Base-by-base conservation (phyloP, 2,797 vertebrate species). In the Aulostomus chinensis region DNA sequence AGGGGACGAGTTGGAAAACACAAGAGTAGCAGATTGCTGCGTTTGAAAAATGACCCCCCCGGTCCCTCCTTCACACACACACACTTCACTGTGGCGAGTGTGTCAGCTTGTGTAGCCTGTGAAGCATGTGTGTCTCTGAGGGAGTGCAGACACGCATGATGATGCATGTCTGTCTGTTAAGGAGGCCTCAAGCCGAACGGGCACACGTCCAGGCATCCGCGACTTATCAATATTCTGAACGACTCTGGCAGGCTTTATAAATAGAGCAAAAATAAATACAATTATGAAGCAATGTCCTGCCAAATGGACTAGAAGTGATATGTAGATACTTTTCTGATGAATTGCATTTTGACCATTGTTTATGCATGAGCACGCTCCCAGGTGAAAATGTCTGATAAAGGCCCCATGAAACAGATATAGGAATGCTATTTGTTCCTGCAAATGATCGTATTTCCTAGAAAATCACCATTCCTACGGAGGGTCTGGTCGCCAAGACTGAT, bases 11-110 rank as follows among this genome's bases (percentile, higher is more conserved):
- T 39, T 32, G 57, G 49, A 58, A 58, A 82, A 71, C 37, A 72
- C 71, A 53, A 55, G 45, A 48, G 63, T 53, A 59, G 61, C 38
- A 4, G 36, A 66, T 53, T 74, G 61, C 50, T 60, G 53, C 20
- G 51, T 73, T 68, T 73, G 69, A 87, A 83, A 32, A 60, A 83
- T 81, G 58, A 74, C 21, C 34, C 45, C 45, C 16, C 4, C 5
- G 7, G 26, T 35, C 35, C 43, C 18, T 32, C 42, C 45, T 35
- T 48, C 43, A 28, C 40, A 1, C 34, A 26, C 24, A 41, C 41
- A 54, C 38, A 46, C 12, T 33, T 33, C n/a, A 24, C 18, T 5
- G 16, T n/a, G 11, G 8, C 34, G 21, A 20, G 34, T 18, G 11
- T 6, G 1, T 10, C 17, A 9, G 17, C 34, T 10, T 35, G 9